Conservation (phyloP, 2,888 invertebrate species). For the Cryptocheilus praepositus region DNA sequence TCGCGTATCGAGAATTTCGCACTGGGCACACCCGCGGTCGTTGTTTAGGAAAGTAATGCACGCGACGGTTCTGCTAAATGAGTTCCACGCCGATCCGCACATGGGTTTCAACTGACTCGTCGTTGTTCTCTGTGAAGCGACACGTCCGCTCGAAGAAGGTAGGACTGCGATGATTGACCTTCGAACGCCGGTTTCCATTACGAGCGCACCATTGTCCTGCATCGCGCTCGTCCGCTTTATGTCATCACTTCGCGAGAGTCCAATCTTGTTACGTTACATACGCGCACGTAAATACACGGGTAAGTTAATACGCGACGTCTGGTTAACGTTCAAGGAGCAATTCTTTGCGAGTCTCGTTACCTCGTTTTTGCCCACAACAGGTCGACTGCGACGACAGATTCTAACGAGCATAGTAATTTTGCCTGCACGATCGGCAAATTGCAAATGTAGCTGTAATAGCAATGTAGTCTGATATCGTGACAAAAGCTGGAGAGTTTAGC, state of each 20-base stretch:
- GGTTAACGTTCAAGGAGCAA: too few relatives aligned
- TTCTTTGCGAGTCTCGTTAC: too few relatives aligned
- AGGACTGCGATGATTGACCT: constrained; percentile 46
- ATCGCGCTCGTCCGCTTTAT: constrained; percentile 32
- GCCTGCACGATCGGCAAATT: neutral
- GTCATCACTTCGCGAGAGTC: constrained; percentile 25
- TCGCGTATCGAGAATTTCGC: too few relatives aligned
- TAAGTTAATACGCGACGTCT: too few relatives aligned
- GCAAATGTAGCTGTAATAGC: neutral
- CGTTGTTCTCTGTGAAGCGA: constrained; percentile 41
- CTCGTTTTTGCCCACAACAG: too few relatives aligned
- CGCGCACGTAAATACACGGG: too few relatives aligned
- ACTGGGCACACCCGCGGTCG: too few relatives aligned
- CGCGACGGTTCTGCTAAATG: constrained; percentile 31
- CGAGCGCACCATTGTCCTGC: constrained; percentile 54
- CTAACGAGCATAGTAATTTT: neutral
- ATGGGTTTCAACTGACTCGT: constrained; percentile 64
- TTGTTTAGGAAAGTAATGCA: too few relatives aligned
- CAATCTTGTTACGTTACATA: neutral
- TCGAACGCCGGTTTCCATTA: constrained; percentile 61
- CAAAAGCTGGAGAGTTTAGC: neutral
- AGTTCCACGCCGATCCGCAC: constrained; percentile 56
- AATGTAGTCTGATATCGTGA: too few relatives aligned
- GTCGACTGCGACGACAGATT: too few relatives aligned
- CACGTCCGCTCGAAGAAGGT: constrained; percentile 45